phyloP scores from a whole-genome alignment of 2,888 invertebrate genomes.

The Cheilosia variabilis region DNA sequence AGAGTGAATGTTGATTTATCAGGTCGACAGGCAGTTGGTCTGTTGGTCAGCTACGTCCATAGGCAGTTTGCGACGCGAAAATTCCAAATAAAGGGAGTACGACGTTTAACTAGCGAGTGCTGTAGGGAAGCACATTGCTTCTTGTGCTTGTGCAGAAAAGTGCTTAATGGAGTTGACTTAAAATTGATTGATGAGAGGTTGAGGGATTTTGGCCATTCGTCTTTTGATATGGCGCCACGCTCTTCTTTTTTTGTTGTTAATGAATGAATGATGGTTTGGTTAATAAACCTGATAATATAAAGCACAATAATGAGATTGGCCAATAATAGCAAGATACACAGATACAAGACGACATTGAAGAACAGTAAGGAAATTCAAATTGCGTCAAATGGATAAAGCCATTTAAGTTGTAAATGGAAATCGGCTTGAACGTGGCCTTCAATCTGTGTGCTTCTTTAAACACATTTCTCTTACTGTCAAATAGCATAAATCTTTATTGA shows the following conservation, averaged over 20 bases:
- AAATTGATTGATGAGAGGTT: background rate
- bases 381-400: no score
- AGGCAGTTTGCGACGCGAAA: background rate
- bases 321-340: no score
- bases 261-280: background rate
- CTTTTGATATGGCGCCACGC: background rate
- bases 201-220: background rate
- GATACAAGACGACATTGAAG: no score
- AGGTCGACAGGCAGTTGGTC: constrained; percentile 27
- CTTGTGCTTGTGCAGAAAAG: background rate
- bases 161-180: constrained; percentile 19
- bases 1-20: constrained; percentile 61
- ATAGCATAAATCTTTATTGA: no score
- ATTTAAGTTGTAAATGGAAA: no score
- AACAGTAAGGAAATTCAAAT: no score
- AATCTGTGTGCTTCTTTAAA: no score
- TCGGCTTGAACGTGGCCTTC: no score
- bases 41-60: background rate
- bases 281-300: no score
- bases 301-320: no score
- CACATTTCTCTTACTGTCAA: no score
- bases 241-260: background rate
- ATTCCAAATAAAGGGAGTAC: constrained; percentile 18
- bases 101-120: background rate
- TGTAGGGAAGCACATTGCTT: background rate